Base-by-base conservation (phyloP, 2,888 invertebrate species). In the Macropis europaea region DNA sequence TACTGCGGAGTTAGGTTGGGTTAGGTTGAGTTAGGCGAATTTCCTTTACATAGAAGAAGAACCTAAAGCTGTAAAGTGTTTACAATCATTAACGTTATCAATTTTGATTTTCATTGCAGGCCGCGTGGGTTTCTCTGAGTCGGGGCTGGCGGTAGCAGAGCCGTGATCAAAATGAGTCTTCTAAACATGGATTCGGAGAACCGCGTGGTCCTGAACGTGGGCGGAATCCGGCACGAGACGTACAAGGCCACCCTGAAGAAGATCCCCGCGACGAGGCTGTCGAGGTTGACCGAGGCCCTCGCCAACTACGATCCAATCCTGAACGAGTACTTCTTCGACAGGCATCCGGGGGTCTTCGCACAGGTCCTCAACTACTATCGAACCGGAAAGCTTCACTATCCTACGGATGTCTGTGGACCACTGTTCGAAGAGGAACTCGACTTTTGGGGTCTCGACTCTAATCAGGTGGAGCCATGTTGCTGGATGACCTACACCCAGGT, bases 401-500 rank as follows among this genome's bases (percentile, higher is more conserved):
- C 99, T 15, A 99, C 99, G 56, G 98, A 99, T 90, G 99, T 99
- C 1, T 99, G 99, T 90, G 99, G 99, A 45, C 99, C 99, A 57
- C 93, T 99, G 77, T 99, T 99, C 90, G 99, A 99, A 90, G 99
- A 99, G 90, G 99, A 99, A 90, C 93, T 99, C 82, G 99, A 99
- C 91, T 99, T 98, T 91, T 99, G 99, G 99, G 99, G 99, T 11
- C 93, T 99, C 82, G 99, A 99, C 90, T 97, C 99, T 34, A 99
- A 99, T 92, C 99, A 99, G 92, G 99, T 99, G 85, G 99, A 99
- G 90, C 99, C 99, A 3, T 99, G 99, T 91, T 99, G 99, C 91
- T 99, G 99, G 99, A 99, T 99, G 99, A 99, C 99, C 6, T 99
- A 99, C 86, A 96, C 97, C 69, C 94, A 95, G 96, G 97, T 97